Conservation (phyloP, 2,113 vertebrate genomes). For the Prionailurus viverrinus region DNA sequence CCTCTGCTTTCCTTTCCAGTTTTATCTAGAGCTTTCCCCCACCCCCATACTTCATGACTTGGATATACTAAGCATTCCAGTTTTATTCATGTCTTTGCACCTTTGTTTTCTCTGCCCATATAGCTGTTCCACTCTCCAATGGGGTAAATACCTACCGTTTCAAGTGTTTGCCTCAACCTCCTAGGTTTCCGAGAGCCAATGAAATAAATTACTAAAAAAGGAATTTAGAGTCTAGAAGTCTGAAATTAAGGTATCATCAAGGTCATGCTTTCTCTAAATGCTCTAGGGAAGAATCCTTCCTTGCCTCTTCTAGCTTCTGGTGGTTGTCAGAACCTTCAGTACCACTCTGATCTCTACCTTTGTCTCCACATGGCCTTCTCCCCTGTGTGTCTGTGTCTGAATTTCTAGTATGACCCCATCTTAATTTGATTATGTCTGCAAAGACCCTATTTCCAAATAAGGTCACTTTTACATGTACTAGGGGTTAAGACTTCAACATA, state of each 20-base stretch:
- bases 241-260: background rate
- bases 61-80: background rate
- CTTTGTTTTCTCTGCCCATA: background rate
- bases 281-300: background rate
- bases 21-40: background rate
- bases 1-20: background rate
- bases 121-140: background rate
- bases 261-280: background rate
- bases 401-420: background rate
- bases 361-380: background rate
- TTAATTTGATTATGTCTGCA: background rate
- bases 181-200: background rate
- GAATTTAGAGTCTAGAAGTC: background rate
- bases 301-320: background rate
- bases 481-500: background rate
- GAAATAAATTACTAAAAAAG: background rate
- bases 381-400: background rate
- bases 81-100: slow-evolving; percentile 45
- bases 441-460: slow-evolving; percentile 4
- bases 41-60: background rate
- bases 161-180: background rate
- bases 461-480: background rate
- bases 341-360: background rate
- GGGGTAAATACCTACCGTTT: background rate
- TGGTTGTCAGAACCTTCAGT: background rate